Conservation (phyloP, 2,888 invertebrate species). For the Cyaniris semiargus region DNA sequence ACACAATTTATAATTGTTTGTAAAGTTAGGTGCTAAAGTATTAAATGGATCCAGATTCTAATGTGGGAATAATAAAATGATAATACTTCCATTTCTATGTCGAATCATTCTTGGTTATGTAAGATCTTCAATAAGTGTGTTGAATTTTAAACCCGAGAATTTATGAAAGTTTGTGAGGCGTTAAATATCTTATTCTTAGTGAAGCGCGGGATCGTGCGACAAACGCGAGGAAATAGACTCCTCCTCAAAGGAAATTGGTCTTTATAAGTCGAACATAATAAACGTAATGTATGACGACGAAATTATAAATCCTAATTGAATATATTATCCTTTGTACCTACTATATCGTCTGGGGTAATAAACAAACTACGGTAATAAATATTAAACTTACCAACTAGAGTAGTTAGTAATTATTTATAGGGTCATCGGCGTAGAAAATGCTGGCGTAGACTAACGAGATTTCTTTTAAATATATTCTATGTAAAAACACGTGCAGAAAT, state of each 20-base stretch:
- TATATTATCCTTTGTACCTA: background rate
- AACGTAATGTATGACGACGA: conserved; percentile 45
- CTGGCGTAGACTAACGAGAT: background rate
- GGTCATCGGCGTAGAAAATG: conserved; percentile 1
- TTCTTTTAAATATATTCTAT: background rate
- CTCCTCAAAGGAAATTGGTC: conserved; percentile 66
- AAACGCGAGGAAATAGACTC: conserved; percentile 71
- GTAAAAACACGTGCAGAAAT: too few relatives aligned
- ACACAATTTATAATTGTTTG: too few relatives aligned
- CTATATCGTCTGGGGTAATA: background rate
- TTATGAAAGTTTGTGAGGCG: background rate
- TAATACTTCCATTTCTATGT: background rate
- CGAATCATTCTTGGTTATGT: background rate
- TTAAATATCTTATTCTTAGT: conserved; percentile 7
- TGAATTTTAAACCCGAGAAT: conserved; percentile 25
- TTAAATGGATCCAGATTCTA: background rate
- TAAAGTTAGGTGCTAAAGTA: background rate
- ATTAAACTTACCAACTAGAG: background rate
- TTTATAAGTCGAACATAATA: conserved; percentile 56
- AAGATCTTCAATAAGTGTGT: background rate
- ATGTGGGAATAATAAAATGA: background rate
- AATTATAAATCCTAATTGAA: conserved; percentile 37
- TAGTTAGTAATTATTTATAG: background rate
- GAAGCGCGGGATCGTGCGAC: conserved; percentile 45
- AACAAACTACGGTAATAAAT: background rate